Percentiles rank a stretch among this genome's conserved stretches.
Conservation (phyloP, 2,113 vertebrate genomes). For the Perognathus longimembris region DNA sequence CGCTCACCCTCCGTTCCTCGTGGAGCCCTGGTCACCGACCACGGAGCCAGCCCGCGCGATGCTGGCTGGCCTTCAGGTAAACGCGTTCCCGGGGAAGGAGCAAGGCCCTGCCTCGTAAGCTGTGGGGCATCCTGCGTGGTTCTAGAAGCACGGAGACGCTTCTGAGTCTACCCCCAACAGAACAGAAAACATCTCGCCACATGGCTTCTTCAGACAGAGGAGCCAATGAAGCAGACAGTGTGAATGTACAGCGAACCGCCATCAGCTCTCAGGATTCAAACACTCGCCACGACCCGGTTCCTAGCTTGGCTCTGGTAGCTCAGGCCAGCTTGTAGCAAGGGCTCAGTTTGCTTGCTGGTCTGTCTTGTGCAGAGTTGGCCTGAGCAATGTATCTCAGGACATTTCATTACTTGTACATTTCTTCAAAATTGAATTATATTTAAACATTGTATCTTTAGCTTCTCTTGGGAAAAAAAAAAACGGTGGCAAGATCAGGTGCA, state of each 20-base stretch:
- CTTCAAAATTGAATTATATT: not conserved
- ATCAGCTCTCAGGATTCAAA: constrained; percentile 14
- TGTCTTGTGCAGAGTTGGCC: not conserved
- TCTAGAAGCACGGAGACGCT: not conserved
- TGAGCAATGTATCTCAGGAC: not conserved
- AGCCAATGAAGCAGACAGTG: not conserved
- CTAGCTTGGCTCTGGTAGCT: not conserved
- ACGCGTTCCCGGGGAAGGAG: not conserved
- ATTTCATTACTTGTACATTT: not conserved
- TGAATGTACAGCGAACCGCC: not conserved
- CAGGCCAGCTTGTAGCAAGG: not conserved
- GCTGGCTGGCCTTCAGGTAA: not conserved
- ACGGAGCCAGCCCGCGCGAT: rapidly evolving
- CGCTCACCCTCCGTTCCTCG: not conserved
- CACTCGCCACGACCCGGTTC: not conserved
- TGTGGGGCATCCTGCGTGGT: not conserved
- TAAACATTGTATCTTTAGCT: not conserved
- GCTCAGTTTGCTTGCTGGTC: not conserved
- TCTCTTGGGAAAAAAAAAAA: not conserved
- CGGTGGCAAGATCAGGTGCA: not conserved
- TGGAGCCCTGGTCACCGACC: not conserved
- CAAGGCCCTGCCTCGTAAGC: not conserved
- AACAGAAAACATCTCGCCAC: not conserved
- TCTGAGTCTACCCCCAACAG: not conserved
- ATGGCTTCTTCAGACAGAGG: not conserved